Base-by-base conservation (phyloP, 1,140 invertebrate genomes). In the Ditylenchus dipsaci region DNA sequence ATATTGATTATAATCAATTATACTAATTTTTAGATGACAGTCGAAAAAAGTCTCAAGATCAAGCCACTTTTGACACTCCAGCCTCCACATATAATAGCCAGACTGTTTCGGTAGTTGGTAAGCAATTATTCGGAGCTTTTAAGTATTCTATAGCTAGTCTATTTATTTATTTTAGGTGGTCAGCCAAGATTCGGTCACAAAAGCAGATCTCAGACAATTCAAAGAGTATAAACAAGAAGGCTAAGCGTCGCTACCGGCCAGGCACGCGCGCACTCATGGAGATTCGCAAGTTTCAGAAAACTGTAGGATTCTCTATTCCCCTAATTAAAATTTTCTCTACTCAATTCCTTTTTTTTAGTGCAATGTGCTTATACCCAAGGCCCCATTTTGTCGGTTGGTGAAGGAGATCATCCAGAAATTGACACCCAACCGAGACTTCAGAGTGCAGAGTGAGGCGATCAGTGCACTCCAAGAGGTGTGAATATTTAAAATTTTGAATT, bases 211-310 rank as follows among this genome's bases (percentile, higher is more conserved):
- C 15, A 26, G 49, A 17, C 8, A 15, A 19, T 26, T 53, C 49
- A 1, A 53, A 53, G 23, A 53, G 23, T 8, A 17, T 17, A 3
- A 53, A 19, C n/a, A 53, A 53, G 0, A 91, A 91, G 84, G 91
- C 91, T 79, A 90, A 85, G 66, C 62, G 38, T 23, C 69, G 69
- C 9, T 72, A 23, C 33, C 26, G 63, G n/a, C 67, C 71, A 21
- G 71, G 71, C 47, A 38, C 73, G 23, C 71, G 56, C n/a, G 73
- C 56, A 8, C 57, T 74, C 7, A 26, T 29, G 42, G 73, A 74
- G 58, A 75, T 74, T 11, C n/a, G 67, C 15, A 74, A 72, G 26
- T 75, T 42, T 26, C 73, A 73, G 43, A 74, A 71, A 61, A 45
- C 73, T 11, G 38, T 53, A 13, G 29, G 62, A 1, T 30, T 71